phyloP scores from a whole-genome alignment of 2,888 invertebrate species.

The Corythucha ciliata region DNA sequence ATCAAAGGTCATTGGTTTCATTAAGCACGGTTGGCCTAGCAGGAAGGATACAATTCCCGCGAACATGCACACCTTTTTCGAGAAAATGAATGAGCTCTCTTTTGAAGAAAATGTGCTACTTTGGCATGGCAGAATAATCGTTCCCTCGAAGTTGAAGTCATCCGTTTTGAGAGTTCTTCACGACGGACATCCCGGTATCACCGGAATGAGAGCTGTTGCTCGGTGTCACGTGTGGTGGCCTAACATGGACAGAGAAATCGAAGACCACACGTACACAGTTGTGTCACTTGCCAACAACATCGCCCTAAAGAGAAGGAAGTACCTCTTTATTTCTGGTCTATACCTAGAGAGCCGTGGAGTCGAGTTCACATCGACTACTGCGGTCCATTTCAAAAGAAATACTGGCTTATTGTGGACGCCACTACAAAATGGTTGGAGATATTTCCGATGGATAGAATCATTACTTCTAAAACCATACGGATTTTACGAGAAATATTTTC shows the following conservation, averaged over 20 bases:
- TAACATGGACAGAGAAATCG: slow-evolving; percentile 7
- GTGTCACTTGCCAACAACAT: slow-evolving; percentile 24
- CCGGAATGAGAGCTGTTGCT: slow-evolving; percentile 8
- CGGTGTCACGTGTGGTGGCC: slow-evolving; percentile 9
- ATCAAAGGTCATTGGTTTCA: neutral
- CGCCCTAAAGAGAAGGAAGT: slow-evolving; percentile 26
- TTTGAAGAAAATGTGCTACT: slow-evolving; percentile 7
- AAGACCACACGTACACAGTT: slow-evolving; percentile 2
- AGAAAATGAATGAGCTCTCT: neutral
- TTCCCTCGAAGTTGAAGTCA: slow-evolving; percentile 5
- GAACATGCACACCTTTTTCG: slow-evolving; percentile 5
- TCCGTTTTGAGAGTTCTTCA: slow-evolving; percentile 17
- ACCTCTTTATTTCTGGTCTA: slow-evolving; percentile 31
- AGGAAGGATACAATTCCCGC: no score
- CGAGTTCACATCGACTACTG: slow-evolving; percentile 34
- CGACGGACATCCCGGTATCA: slow-evolving; percentile 30
- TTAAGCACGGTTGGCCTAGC: neutral
- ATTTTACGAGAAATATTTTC: slow-evolving; percentile 2
- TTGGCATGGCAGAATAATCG: slow-evolving; percentile 17
- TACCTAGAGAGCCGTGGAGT: slow-evolving; percentile 30
- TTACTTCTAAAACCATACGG: neutral
- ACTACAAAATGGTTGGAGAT: slow-evolving; percentile 29
- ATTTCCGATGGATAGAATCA: slow-evolving; percentile 20
- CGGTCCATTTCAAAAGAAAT: slow-evolving; percentile 28
- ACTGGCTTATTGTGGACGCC: slow-evolving; percentile 35